Percentiles rank a stretch among this genome's conserved stretches.
These are phyloP conservation scores for Drosophila nikananu DNA, from an alignment of 1,140 invertebrate genomes.

Conservation along the genomic window DNA sequence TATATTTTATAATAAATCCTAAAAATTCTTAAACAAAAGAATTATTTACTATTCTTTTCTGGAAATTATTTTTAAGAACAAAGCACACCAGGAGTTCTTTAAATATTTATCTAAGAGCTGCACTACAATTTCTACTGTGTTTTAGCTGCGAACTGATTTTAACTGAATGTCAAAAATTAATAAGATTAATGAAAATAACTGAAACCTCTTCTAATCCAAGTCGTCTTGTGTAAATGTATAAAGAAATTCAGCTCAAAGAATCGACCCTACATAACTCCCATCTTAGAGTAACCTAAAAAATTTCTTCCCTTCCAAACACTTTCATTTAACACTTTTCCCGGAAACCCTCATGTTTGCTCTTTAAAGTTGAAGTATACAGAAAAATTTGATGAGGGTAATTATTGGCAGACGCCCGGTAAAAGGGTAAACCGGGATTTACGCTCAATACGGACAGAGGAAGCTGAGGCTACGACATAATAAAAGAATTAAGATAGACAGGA, in stretches of 20 bases:
- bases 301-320: not conserved
- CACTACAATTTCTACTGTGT: too few relatives aligned
- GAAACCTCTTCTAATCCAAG: not conserved
- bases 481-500: slow-evolving; percentile 25
- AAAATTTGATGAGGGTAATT: slow-evolving; percentile 76
- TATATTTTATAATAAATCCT: not conserved
- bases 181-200: too few relatives aligned
- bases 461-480: not conserved
- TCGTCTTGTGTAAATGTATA: not conserved
- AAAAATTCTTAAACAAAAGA: not conserved
- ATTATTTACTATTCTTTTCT: not conserved
- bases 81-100: too few relatives aligned
- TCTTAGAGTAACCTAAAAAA: not conserved
- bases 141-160: too few relatives aligned
- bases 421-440: slow-evolving; percentile 68
- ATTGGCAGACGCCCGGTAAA: slow-evolving; percentile 56
- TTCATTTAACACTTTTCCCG: slow-evolving; percentile 11
- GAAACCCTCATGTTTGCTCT: slow-evolving; percentile 15
- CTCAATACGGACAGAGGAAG: slow-evolving; percentile 11
- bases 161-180: too few relatives aligned
- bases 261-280: not conserved
- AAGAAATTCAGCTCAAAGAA: too few relatives aligned
- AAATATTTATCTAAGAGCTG: not conserved
- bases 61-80: not conserved
- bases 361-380: slow-evolving; percentile 26